Evolutionary conservation across 1,140 invertebrate species (phyloP).

Genomic region (Drosophila funebris): DNA sequence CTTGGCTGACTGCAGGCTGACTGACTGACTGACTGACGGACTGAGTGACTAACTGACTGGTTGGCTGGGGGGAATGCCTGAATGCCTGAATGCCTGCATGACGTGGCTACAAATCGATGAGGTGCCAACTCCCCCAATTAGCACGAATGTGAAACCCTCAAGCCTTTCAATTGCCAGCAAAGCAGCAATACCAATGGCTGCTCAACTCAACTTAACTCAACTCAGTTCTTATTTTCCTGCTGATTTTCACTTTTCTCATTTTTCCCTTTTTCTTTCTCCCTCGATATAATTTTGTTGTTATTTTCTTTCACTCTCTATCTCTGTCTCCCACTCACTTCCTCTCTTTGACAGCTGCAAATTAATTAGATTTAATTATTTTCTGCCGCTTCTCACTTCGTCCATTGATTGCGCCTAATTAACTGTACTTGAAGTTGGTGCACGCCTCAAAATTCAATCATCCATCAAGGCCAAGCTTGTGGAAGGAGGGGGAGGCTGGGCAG

Average conservation of each 20-base stretch:
- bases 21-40: conserved; percentile 3
- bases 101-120: conserved; percentile 76
- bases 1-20: conserved; percentile 50
- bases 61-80: background rate
- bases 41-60: background rate
- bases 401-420: conserved; percentile 79
- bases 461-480: conserved; percentile 55
- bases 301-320: background rate
- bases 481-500: too few relatives aligned
- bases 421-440: conserved; percentile 76
- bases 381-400: conserved; percentile 30
- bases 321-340: background rate
- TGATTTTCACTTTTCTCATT: conserved; percentile 17
- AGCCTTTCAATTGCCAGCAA: conserved; percentile 17
- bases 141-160: conserved; percentile 13
- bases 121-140: conserved; percentile 46
- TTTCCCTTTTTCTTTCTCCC: conserved; percentile 10
- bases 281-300: conserved; percentile 2
- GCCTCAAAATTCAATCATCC: conserved; percentile 77
- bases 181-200: too few relatives aligned
- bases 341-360: conserved; percentile 78
- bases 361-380: conserved; percentile 81
- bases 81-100: conserved; percentile 37
- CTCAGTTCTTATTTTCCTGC: background rate
- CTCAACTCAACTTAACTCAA: background rate